These are phyloP conservation scores for Hydropsyche tenuis DNA, from an alignment of 1,140 invertebrate genomes.

Conservation along the genomic window DNA sequence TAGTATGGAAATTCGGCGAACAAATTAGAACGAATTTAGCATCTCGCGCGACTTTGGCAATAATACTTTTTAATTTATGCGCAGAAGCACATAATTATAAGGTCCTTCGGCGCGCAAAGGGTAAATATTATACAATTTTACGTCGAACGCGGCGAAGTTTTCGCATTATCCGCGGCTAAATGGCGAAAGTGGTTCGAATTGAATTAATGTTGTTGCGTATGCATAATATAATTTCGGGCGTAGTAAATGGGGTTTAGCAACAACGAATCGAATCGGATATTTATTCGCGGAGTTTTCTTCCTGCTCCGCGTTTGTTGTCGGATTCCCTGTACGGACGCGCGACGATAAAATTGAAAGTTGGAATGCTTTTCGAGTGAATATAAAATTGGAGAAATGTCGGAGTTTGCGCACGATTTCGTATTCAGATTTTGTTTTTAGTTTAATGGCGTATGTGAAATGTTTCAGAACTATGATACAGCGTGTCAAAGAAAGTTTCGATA, in stretches of 20 bases:
- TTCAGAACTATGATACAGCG: too few species aligned
- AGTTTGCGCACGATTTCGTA: too few species aligned
- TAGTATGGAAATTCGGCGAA: not conserved
- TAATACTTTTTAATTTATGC: conserved; percentile 15
- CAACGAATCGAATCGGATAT: too few species aligned
- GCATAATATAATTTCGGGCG: not conserved
- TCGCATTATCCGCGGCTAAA: not conserved
- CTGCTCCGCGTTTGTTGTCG: too few species aligned
- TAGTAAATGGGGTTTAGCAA: not conserved
- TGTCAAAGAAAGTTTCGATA: too few species aligned
- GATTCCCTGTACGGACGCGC: too few species aligned
- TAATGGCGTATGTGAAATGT: too few species aligned
- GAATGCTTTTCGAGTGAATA: too few species aligned
- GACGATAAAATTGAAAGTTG: too few species aligned
- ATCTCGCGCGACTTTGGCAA: not conserved
- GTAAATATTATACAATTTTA: conserved; percentile 3
- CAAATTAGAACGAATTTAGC: not conserved
- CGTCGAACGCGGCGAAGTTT: not conserved
- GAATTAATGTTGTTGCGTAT: not conserved
- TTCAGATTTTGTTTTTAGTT: too few species aligned
- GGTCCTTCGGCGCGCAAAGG: not conserved
- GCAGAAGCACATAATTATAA: conserved; percentile 5
- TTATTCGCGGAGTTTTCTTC: too few species aligned
- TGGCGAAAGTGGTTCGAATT: not conserved
- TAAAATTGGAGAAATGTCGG: too few species aligned